A percentile compares a stretch with the other conserved stretches of the same genome.
Conservation (phyloP, 2,113 vertebrate species). For the Forbesichthys papilliferus region DNA sequence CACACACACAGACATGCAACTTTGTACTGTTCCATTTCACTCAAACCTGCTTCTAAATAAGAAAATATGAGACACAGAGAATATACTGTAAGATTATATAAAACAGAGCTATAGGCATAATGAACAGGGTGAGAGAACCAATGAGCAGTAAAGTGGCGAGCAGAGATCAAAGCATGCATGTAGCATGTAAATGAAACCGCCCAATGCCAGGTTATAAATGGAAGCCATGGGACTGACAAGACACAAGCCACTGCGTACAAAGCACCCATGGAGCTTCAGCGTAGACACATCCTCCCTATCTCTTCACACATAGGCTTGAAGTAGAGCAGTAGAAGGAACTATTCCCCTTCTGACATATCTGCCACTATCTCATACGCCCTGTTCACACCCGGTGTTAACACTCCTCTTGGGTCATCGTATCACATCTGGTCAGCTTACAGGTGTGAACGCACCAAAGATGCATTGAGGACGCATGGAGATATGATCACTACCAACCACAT, state of each 20-base stretch:
- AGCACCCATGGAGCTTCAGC: slow-evolving; percentile 26
- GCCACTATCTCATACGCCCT: too few relatives aligned
- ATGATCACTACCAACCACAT: too few relatives aligned
- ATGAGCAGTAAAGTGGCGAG: slow-evolving; percentile 21
- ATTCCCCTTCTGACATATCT: too few relatives aligned
- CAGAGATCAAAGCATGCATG: slow-evolving; percentile 57
- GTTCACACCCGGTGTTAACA: too few relatives aligned
- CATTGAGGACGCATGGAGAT: too few relatives aligned
- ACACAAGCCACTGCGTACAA: slow-evolving; percentile 29
- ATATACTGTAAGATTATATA: neutral
- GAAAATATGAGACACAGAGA: slow-evolving; percentile 1
- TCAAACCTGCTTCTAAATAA: slow-evolving; percentile 14
- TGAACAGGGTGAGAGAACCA: neutral
- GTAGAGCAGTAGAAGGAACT: too few relatives aligned
- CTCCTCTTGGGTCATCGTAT: too few relatives aligned
- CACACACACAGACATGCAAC: neutral
- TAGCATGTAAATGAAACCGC: slow-evolving; percentile 70
- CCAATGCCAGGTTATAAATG: slow-evolving; percentile 67
- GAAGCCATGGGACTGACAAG: slow-evolving; percentile 35
- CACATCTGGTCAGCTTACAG: too few relatives aligned
- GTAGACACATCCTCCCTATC: neutral
- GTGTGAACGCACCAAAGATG: too few relatives aligned
- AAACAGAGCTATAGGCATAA: neutral
- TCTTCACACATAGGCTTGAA: too few relatives aligned
- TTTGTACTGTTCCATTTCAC: too few relatives aligned